phyloP scores from a whole-genome alignment of 1,140 invertebrate genomes.

The Atta texana region DNA sequence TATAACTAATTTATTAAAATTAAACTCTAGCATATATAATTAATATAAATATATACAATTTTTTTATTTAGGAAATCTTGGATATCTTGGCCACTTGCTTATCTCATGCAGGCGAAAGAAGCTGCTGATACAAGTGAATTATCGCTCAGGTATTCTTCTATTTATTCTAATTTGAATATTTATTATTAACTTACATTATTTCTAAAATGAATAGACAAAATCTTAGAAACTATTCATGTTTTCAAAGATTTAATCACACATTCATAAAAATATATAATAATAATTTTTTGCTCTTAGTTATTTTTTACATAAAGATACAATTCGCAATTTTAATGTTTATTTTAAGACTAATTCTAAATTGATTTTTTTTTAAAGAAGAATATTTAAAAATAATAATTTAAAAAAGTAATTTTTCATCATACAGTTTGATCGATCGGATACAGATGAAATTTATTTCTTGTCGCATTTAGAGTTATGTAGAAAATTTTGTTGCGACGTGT shows the following conservation, averaged over 20 bases:
- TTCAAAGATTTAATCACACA: background rate
- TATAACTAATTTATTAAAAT: background rate
- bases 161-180: background rate
- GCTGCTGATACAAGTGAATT: constrained; percentile 90
- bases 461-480: background rate
- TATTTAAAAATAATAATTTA: background rate
- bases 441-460: background rate
- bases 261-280: background rate
- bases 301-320: background rate
- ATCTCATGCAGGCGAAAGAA: constrained; percentile 92
- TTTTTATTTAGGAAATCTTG: constrained; percentile 88
- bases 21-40: background rate
- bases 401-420: background rate
- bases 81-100: constrained; percentile 96
- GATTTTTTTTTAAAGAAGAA: background rate
- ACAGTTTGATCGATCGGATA: background rate
- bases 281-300: background rate
- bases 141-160: constrained; percentile 90
- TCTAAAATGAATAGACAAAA: background rate
- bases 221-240: background rate
- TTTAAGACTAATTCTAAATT: background rate
- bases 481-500: background rate
- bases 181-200: background rate
- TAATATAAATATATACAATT: constrained; percentile 13
- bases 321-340: background rate